A percentile compares a stretch with the other conserved stretches of the same genome.
These are phyloP conservation scores for Fissipunctia ypsillon DNA, from an alignment of 2,888 invertebrate genomes.

Conservation along the genomic window DNA sequence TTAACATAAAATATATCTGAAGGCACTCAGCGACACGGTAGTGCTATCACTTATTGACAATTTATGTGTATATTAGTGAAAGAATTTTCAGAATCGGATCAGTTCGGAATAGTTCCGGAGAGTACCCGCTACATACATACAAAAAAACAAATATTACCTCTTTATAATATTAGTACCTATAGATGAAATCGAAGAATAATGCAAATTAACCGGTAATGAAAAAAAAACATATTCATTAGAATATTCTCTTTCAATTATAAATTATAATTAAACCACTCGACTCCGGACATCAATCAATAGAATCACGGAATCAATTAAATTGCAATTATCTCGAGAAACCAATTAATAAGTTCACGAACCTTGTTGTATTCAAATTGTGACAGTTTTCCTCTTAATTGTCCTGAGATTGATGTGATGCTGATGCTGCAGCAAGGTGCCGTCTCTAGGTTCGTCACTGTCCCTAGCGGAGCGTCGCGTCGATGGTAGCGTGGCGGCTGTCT, in stretches of 20 bases:
- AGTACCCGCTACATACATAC: not conserved
- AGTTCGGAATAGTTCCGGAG: not conserved
- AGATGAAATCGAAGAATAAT: no score
- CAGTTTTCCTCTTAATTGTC: slow-evolving; percentile 12
- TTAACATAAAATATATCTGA: no score
- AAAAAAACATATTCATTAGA: not conserved
- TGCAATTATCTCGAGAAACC: slow-evolving; percentile 1
- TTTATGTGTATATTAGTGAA: no score
- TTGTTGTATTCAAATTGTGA: slow-evolving; percentile 18
- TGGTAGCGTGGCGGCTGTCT: no score
- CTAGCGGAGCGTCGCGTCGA: no score
- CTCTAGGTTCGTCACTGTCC: no score
- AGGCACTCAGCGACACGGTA: no score
- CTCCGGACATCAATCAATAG: not conserved
- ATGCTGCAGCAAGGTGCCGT: no score
- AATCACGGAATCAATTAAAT: slow-evolving; percentile 18
- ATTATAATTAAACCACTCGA: not conserved
- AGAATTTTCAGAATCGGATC: not conserved
- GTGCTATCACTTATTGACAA: no score
- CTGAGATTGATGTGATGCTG: no score
- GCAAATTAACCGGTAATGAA: slow-evolving; percentile 5
- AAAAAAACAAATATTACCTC: no score
- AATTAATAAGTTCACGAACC: slow-evolving; percentile 29
- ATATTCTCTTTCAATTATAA: slow-evolving; percentile 22
- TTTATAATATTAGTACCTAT: no score